phyloP scores from a whole-genome alignment of 2,888 invertebrate species.

The Zhuqinia jingwanae region DNA sequence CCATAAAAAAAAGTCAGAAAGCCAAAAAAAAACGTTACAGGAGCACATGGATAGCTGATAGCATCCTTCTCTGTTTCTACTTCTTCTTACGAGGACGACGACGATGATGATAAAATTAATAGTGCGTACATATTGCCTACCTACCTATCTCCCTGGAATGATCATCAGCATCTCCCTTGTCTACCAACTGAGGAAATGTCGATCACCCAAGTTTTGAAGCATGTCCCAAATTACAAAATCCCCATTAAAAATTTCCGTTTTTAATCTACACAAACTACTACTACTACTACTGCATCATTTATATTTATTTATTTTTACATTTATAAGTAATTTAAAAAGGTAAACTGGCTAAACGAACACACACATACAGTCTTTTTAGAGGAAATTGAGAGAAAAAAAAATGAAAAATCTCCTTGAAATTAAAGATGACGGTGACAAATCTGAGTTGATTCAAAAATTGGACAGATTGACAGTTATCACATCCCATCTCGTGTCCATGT shows the following conservation, averaged over 20 bases:
- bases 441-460: constrained; percentile 71
- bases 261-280: background rate
- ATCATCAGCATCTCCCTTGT: background rate
- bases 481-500: constrained; percentile 73
- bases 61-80: too few relatives aligned
- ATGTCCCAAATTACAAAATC: constrained; percentile 31
- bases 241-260: constrained; percentile 40
- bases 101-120: background rate
- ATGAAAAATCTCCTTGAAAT: constrained; percentile 56
- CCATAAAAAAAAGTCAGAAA: background rate
- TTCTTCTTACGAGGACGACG: too few relatives aligned
- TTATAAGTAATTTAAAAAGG: too few relatives aligned
- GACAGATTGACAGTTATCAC: constrained; percentile 78
- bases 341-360: background rate
- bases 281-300: background rate
- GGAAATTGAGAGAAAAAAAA: constrained; percentile 13
- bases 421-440: constrained; percentile 78
- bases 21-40: constrained; percentile 31
- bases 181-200: constrained; percentile 62
- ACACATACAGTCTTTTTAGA: too few relatives aligned
- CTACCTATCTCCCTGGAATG: constrained; percentile 4
- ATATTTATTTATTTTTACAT: background rate
- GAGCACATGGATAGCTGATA: background rate
- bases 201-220: constrained; percentile 48
- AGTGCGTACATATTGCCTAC: background rate